phyloP scores from a whole-genome alignment of 2,888 invertebrate species.

The Drosophila demipolita region DNA sequence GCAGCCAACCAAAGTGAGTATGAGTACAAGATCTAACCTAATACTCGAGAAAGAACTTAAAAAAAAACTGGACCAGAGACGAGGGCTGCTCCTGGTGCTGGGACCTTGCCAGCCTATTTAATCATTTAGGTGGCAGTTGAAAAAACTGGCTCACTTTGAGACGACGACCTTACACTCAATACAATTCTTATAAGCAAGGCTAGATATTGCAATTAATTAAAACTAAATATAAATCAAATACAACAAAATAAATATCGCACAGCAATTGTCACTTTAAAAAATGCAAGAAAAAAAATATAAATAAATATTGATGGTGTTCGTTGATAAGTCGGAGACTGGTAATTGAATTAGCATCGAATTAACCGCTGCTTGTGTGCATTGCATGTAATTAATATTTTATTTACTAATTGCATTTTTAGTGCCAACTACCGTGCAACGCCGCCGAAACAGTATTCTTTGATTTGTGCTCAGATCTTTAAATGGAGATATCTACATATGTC shows the following conservation, averaged over 20 bases:
- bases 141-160: slow-evolving; percentile 73
- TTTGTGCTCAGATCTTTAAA: slow-evolving; percentile 29
- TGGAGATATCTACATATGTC: slow-evolving; percentile 16
- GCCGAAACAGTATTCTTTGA: slow-evolving; percentile 50
- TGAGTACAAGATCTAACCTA: slow-evolving; percentile 57
- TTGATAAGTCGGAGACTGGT: slow-evolving; percentile 43
- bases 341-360: slow-evolving; percentile 69
- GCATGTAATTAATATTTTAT: slow-evolving; percentile 73
- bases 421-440: slow-evolving; percentile 60
- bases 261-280: slow-evolving; percentile 27
- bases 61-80: slow-evolving; percentile 46
- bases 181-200: slow-evolving; percentile 51
- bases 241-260: slow-evolving; percentile 4
- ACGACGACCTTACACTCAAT: slow-evolving; percentile 64
- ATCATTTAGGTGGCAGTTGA: slow-evolving; percentile 19
- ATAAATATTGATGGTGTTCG: slow-evolving; percentile 27
- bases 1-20: slow-evolving; percentile 54
- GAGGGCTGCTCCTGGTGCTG: slow-evolving; percentile 56
- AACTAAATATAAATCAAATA: slow-evolving; percentile 18
- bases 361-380: slow-evolving; percentile 31
- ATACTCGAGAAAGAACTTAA: slow-evolving; percentile 20
- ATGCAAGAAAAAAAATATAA: neutral
- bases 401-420: slow-evolving; percentile 66
- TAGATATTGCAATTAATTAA: slow-evolving; percentile 40
- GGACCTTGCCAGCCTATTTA: slow-evolving; percentile 58